Evolutionary conservation across 2,113 vertebrate species (phyloP), one percentile per base, ranked within the genome.

Genomic region (Recurvirostra avosetta): DNA sequence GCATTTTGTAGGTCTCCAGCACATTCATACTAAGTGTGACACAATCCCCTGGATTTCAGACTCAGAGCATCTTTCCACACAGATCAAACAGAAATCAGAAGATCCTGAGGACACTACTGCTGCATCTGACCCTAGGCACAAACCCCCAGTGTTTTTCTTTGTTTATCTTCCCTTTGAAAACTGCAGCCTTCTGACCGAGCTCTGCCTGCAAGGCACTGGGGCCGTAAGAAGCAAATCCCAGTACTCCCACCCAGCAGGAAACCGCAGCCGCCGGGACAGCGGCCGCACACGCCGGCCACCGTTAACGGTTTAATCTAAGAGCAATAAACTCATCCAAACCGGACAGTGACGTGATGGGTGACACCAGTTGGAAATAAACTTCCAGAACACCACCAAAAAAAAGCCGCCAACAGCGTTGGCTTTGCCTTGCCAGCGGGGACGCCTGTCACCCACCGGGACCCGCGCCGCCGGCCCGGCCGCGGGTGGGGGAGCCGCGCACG

Each of bases 321-420:
- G 40, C 49, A 50, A 85, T 22, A 45, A 92, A 95, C 86, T 49
- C 78, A 66, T 6, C 32, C 5, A 65, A 90, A 22, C 43, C 9
- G 4, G 68, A 32, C 0, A 22, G 10, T 8, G 53, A 19, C 75
- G 20, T 0, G 27, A 76, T 2, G 16, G 9, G 34, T 7, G 29
- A 23, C 62, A 79, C 36, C 32, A 25, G 18, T 12, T 3, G 53
- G 76, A 40, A 70, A 29, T 10, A 25, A 95, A 93, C 52, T 91
- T 68, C 32, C 25, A 5, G 16, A 47, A 36, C 3, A 21, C 36
- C 5, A 43, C 1, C 29, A 27, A 30, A 23, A 5, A 3, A 1
- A 25, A 43, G 9, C 3, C 30, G 12, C 7, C 7, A 14, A 27
- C 0, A 7, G 0, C 1, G 66, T 2, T 12, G 71, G 22, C 7